Base-by-base conservation (phyloP, 2,113 vertebrate species). In the Tor tambroides region DNA sequence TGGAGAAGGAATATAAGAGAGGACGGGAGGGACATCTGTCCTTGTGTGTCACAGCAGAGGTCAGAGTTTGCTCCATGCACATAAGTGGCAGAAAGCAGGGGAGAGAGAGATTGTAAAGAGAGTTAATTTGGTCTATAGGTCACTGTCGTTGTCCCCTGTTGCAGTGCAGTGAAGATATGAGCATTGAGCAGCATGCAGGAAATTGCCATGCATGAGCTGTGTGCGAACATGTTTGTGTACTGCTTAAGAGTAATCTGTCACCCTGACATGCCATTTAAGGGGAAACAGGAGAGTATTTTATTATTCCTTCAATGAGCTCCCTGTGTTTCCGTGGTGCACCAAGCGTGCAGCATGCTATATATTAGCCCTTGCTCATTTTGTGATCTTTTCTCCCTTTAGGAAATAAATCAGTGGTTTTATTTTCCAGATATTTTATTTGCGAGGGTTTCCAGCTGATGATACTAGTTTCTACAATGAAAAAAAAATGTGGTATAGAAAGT, bases 201-300 rank as follows among this genome's bases (percentile, higher is more conserved):
- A 77, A 78, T 78, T 77, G 19, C 49, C 71, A 32, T 67, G 75
- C 56, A 30, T 84, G 71, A 77, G 76, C 43, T 75, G 30, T 54
- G 35, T 49, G 38, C 49, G 83, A 80, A 71, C 28, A 74, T 38
- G 49, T 32, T 78, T 54, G 86, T 35, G n/a, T 75, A 32, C 71
- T 63, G 67, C 32, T 87, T 85, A 77, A 80, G 82, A 85, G 71
- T 72, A 59, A 85, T 89, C 81, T 46, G 67, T 89, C 85, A 89
- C 65, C 30, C 63, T 89, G 85, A 87, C 85, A 87, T 79, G 85
- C 85, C 85, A 87, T 86, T 89, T 89, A 89, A 85, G 75, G 54
- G 72, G 82, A 89, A 81, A 81, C 65, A 43, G 35, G 76, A 56
- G 65, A 80, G 77, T 56, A 72, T 80, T 86, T 54, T 80, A 72